These are phyloP conservation scores for Tiaroga cobitis DNA, from an alignment of 2,797 vertebrate genomes.

Conservation along the genomic window DNA sequence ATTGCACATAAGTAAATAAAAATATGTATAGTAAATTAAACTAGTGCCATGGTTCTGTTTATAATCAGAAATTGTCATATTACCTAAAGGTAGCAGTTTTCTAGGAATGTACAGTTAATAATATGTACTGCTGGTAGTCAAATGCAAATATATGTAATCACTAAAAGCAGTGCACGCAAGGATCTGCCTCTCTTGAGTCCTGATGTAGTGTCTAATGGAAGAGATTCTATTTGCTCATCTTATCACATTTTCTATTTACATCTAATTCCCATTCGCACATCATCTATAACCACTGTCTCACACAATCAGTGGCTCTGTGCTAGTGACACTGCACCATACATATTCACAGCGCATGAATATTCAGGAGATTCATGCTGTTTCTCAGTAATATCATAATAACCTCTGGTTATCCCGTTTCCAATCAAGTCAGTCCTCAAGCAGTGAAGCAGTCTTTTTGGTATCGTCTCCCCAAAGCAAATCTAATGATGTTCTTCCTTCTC, in stretches of 20 bases:
- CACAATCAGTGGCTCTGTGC: constrained; percentile 57
- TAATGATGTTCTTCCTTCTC: constrained; percentile 35
- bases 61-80: neutral
- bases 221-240: constrained; percentile 55
- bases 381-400: constrained; percentile 55
- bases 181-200: constrained; percentile 33
- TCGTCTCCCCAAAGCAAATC: constrained; percentile 55
- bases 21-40: neutral
- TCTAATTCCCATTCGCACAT: constrained; percentile 59
- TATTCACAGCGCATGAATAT: constrained; percentile 54
- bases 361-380: constrained; percentile 45
- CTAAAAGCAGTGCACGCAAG: constrained; percentile 21
- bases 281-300: constrained; percentile 57
- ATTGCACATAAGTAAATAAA: no score
- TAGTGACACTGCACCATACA: constrained; percentile 52
- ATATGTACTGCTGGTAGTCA: constrained; percentile 13
- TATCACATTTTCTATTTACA: constrained; percentile 60
- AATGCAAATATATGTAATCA: constrained; percentile 54
- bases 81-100: neutral
- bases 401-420: constrained; percentile 46
- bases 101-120: constrained; percentile 31
- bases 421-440: constrained; percentile 50
- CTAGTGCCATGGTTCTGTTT: neutral
- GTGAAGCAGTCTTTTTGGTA: constrained; percentile 42
- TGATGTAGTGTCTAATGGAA: constrained; percentile 33